Base-by-base conservation (phyloP, 2,888 invertebrate genomes). In the Trichacis sp. region DNA sequence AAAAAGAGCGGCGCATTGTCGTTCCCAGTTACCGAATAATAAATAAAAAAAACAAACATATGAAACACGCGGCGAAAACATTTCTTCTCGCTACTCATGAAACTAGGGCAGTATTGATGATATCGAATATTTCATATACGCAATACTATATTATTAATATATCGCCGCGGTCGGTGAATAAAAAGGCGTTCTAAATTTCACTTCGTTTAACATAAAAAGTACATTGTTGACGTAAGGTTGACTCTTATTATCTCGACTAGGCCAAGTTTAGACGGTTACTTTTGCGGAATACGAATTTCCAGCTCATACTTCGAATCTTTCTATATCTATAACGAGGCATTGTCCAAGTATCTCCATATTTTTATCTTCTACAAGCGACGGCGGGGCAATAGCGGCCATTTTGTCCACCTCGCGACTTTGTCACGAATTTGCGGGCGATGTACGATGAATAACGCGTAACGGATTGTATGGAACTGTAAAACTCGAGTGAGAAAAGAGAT, bases 101-200 rank as follows among this genome's bases (percentile, higher is more conserved):
- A 49, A 33, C 18, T 33, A 49, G 36, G 30, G n/a, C 49, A 18
- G 49, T 49, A 49, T 36, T 19, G 12, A 36, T 49, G 49, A 49
- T 48, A 48, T 49, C 36, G 17, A 12, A 33, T 38, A 33, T 36
- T 33, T 38, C 18, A 17, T 38, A 38, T 17, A 49, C 36, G 38
- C 36, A 49, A 36, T 49, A 38, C 49, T 38, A 49, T 38, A 49
- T 49, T 49, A 38, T 49, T 36, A 30, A 48, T 30, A 48, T 48
- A 48, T 48, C 47, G 30, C 30, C 47, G 29, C 47, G 36, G 36
- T 49, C 36, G 38, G 19, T 49, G 49, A 19, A 19, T 12, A 33
- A 38, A 49, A 49, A 18, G 18, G 18, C 17, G 40, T 40, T 40
- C 40, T 2, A 5, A 15, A 40, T 40, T 40, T 15, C 40, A 15